Conservation (phyloP, 2,113 vertebrate genomes). For the Catharus minimus region DNA sequence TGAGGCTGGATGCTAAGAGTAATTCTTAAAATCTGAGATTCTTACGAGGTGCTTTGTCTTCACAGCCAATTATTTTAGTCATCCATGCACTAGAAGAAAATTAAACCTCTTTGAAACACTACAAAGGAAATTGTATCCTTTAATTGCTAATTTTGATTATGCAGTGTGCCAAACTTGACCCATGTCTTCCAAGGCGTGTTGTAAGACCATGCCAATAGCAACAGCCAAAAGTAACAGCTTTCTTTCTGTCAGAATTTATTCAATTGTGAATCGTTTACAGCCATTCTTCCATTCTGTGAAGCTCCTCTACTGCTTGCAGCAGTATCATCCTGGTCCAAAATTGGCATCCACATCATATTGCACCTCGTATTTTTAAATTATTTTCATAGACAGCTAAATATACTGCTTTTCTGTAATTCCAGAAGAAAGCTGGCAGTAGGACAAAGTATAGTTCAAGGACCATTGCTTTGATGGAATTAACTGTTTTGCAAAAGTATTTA, state of each 20-base stretch:
- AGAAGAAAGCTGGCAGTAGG: not conserved
- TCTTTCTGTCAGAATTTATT: not conserved
- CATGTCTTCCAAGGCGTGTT: not conserved
- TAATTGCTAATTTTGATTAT: not conserved
- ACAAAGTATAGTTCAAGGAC: not conserved
- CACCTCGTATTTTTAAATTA: not conserved
- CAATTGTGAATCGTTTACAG: not conserved
- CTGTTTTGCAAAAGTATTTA: not conserved
- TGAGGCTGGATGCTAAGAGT: not conserved
- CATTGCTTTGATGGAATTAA: not conserved
- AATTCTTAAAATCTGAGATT: not conserved
- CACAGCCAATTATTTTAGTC: slow-evolving; percentile 5
- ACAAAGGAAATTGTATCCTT: slow-evolving; percentile 8
- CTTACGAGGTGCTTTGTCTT: not conserved
- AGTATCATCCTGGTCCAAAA: not conserved
- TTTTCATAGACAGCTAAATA: not conserved
- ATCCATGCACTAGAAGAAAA: not conserved
- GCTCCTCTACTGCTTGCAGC: not conserved
- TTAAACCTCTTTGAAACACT: not conserved
- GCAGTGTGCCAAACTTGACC: not conserved
- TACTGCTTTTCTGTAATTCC: not conserved
- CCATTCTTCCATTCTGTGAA: not conserved
- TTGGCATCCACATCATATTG: not conserved
- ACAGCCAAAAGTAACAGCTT: not conserved
- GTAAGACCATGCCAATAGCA: not conserved